Base-by-base conservation (phyloP, 2,113 vertebrate species). In the Atherinomorus stipes region DNA sequence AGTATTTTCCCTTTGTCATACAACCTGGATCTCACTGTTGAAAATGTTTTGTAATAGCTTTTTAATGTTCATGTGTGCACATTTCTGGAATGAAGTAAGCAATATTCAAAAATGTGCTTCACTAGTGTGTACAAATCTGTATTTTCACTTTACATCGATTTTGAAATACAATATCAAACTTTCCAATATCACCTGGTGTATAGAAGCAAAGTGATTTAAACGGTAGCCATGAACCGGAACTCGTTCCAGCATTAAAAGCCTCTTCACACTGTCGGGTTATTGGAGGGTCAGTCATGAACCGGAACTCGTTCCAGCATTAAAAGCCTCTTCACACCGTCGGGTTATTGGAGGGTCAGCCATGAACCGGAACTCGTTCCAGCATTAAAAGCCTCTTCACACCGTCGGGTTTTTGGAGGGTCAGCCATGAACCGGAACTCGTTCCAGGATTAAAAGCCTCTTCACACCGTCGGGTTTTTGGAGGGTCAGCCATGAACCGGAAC, bases 41-140 rank as follows among this genome's bases (percentile, higher is more conserved):
- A 74, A 45, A 52, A 54, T 65, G 13, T 64, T 60, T 1, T 50
- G 16, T 21, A 38, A 7, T 16, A 26, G 0, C 26, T 53, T 38
- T 65, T 71, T 52, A 72, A 38, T 62, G 28, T 61, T 71, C 16
- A 50, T 54, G 50, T 23, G 45, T 51, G 13, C 34, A 61, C 45
- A 51, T 76, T 60, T 34, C 28, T 65, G 34, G n/a, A 61, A 40
- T 60, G 53, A 56, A 38, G 42, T 34, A 28, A 64, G 45, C 53
- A 73, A 60, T 78, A 42, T 61, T 56, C 7, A 18, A 51, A 61
- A 45, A 50, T 54, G 12, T 45, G 19, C 1, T 68, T 31, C 11
- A 10, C 38, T 28, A 11, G 5, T 49, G 40, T 44, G 19, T 15
- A 21, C 18, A 60, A 16, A 23, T 52, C 22, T 50, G 42, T 25